phyloP scores from a whole-genome alignment of 37 sponge, comb jelly and placozoan species.

The Hormiphora californensis region DNA sequence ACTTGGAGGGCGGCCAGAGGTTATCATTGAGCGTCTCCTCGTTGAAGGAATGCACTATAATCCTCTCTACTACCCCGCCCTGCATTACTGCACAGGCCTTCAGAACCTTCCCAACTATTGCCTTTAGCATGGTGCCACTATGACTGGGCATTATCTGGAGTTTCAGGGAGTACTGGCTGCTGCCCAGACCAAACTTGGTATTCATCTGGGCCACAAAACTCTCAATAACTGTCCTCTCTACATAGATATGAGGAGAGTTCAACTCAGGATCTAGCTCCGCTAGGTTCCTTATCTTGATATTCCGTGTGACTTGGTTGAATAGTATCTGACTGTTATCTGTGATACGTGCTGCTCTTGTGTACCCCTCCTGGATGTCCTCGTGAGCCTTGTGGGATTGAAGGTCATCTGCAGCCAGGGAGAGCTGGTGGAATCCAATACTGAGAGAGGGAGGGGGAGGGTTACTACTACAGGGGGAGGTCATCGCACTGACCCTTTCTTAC shows the following conservation, averaged over 20 bases:
- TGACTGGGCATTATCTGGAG: not conserved
- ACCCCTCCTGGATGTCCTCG: not conserved
- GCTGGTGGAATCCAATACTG: slow-evolving; percentile 21
- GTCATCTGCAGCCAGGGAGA: slow-evolving; percentile 14
- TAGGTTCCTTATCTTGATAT: slow-evolving; percentile 28
- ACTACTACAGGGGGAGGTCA: too few relatives aligned
- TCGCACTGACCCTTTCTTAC: too few relatives aligned
- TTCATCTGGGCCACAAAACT: slow-evolving; percentile 51
- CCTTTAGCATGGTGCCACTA: slow-evolving; percentile 25
- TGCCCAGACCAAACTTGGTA: not conserved
- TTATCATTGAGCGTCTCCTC: slow-evolving; percentile 47
- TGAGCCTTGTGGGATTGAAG: not conserved
- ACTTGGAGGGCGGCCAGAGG: slow-evolving; percentile 51
- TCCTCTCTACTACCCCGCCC: slow-evolving; percentile 19
- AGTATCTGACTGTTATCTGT: slow-evolving; percentile 22
- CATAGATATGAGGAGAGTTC: too few relatives aligned
- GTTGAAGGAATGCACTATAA: slow-evolving; percentile 46
- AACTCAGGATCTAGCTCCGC: slow-evolving; percentile 18
- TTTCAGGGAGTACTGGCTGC: not conserved
- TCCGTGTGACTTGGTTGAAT: slow-evolving; percentile 13
- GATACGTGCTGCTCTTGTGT: too few relatives aligned
- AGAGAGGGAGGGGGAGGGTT: slow-evolving; percentile 35
- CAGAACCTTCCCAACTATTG: slow-evolving; percentile 16
- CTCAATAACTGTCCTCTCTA: not conserved
- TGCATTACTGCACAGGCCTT: slow-evolving; percentile 39